Percentiles rank a stretch among this genome's conserved stretches.
These are phyloP conservation scores for Excalfactoria chinensis DNA, from an alignment of 2,113 vertebrate genomes.

Conservation along the genomic window DNA sequence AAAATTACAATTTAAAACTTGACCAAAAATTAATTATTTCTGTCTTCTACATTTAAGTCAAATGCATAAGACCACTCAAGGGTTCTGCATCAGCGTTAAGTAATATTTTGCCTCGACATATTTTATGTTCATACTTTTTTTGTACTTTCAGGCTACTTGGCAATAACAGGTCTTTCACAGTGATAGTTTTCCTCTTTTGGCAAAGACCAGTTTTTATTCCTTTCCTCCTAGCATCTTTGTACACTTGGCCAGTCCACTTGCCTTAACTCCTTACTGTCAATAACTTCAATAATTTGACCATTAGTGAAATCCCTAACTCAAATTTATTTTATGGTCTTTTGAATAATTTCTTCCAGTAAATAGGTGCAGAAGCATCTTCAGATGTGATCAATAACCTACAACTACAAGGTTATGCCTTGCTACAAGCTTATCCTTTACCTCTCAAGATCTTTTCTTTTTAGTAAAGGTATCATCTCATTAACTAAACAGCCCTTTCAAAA, in stretches of 20 bases:
- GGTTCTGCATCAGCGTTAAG: background rate
- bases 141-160: background rate
- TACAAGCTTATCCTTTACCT: background rate
- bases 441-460: background rate
- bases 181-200: background rate
- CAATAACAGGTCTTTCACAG: background rate
- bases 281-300: background rate
- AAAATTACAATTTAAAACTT: background rate
- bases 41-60: background rate
- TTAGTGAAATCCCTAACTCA: background rate
- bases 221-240: background rate
- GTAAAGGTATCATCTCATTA: background rate
- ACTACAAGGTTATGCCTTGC: too few species aligned
- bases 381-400: background rate
- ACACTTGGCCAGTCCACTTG: background rate
- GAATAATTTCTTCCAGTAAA: background rate
- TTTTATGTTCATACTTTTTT: background rate
- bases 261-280: background rate
- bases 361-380: background rate
- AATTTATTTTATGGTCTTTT: background rate
- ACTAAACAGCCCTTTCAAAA: background rate
- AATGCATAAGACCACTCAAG: background rate
- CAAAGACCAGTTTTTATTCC: background rate
- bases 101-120: background rate
- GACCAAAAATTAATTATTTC: background rate